A percentile compares a stretch with the other conserved stretches of the same genome.
These are phyloP conservation scores for Alca torda DNA, from an alignment of 2,797 vertebrate genomes.

Conservation along the genomic window DNA sequence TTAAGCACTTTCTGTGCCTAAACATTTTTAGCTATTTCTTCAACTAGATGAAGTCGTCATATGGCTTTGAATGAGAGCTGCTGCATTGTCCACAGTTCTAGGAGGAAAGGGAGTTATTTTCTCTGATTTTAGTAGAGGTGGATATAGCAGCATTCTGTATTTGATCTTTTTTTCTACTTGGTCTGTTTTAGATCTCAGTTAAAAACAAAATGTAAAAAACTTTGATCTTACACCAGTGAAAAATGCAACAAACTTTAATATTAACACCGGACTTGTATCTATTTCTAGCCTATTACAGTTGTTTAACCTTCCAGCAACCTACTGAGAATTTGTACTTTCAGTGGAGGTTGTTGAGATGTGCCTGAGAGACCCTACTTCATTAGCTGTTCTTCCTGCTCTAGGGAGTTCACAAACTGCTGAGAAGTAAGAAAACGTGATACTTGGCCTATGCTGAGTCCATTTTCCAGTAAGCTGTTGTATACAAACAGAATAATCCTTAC, in stretches of 20 bases:
- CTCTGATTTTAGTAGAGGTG: not conserved
- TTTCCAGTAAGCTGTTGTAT: not conserved
- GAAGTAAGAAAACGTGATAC: not conserved
- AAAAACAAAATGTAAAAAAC: not conserved
- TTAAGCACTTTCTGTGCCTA: constrained; percentile 43
- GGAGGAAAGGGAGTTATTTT: not conserved
- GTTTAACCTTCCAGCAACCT: not conserved
- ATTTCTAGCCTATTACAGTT: not conserved
- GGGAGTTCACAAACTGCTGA: not conserved
- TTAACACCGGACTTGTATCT: not conserved
- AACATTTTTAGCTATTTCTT: constrained; percentile 37
- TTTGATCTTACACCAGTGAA: not conserved
- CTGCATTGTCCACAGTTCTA: not conserved
- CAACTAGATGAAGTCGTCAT: not conserved
- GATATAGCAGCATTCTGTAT: not conserved
- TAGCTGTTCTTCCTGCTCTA: not conserved
- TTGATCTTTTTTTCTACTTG: not conserved
- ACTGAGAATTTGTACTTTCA: too few species aligned
- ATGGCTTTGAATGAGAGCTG: constrained; percentile 10
- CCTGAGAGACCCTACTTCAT: not conserved
- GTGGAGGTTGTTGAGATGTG: not conserved
- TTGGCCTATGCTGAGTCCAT: not conserved
- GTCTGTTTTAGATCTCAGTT: not conserved
- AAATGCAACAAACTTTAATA: not conserved
- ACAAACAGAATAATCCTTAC: not conserved